These are phyloP conservation scores for Sinopyrophorus schimmeli DNA, from an alignment of 2,888 invertebrate genomes.

Conservation along the genomic window DNA sequence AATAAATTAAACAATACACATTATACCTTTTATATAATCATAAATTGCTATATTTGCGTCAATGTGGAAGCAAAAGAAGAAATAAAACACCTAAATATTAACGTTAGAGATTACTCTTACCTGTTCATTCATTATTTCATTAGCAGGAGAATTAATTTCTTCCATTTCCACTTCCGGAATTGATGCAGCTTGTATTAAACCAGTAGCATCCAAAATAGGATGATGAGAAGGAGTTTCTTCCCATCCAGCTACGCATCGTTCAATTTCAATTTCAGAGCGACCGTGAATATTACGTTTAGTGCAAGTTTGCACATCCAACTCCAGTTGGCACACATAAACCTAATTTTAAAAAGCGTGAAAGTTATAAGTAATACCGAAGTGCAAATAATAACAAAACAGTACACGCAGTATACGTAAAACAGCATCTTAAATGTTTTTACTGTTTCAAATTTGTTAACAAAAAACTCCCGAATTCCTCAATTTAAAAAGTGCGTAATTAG, in stretches of 20 bases:
- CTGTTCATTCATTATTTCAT: conserved; percentile 57
- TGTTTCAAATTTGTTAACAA: too few relatives aligned
- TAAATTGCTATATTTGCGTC: too few relatives aligned
- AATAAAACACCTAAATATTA: too few relatives aligned
- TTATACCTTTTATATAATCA: too few relatives aligned
- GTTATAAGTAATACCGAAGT: conserved; percentile 12
- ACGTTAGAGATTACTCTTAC: too few relatives aligned
- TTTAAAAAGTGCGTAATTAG: too few relatives aligned
- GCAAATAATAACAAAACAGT: too few relatives aligned
- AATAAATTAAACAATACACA: too few relatives aligned
- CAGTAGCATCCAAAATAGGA: conserved; percentile 78
- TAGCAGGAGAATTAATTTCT: conserved; percentile 46
- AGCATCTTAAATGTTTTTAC: too few relatives aligned
- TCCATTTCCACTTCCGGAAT: conserved; percentile 89
- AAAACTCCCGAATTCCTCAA: too few relatives aligned
- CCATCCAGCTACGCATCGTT: conserved; percentile 71
- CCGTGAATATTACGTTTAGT: conserved; percentile 83
- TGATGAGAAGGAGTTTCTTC: conserved; percentile 80
- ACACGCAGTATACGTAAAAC: too few relatives aligned
- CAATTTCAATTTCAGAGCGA: conserved; percentile 76
- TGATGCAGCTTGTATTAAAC: conserved; percentile 79
- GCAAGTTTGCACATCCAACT: conserved; percentile 77
- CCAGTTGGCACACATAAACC: conserved; percentile 91
- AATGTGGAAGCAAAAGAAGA: too few relatives aligned
- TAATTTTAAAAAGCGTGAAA: conserved; percentile 48